These are phyloP conservation scores for Avahi laniger DNA, from an alignment of 2,797 vertebrate species.

Conservation along the genomic window DNA sequence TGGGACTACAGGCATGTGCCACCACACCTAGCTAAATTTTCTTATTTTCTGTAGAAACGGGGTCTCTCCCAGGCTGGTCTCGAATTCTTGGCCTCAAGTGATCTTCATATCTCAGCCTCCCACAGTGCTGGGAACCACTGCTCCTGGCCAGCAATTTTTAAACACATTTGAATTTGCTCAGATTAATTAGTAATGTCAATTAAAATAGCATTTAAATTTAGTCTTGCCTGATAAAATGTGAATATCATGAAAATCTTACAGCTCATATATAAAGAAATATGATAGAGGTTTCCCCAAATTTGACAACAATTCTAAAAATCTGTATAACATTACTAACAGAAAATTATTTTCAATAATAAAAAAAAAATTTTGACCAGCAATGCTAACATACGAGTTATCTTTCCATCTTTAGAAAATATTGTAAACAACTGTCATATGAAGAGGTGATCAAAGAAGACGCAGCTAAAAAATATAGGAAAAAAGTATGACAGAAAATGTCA, in stretches of 20 bases:
- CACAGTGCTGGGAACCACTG: not conserved
- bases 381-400: not conserved
- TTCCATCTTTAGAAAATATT: constrained; percentile 4
- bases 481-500: not conserved
- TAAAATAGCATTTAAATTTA: constrained; percentile 18
- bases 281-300: not conserved
- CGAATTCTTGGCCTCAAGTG: too few species aligned
- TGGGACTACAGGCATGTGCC: too few species aligned
- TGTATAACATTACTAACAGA: not conserved
- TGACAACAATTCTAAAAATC: not conserved
- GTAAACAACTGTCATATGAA: not conserved
- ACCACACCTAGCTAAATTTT: too few species aligned
- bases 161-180: constrained; percentile 19
- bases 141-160: not conserved
- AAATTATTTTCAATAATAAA: constrained; percentile 36
- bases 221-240: not conserved
- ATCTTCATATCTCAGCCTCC: too few species aligned
- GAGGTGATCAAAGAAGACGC: not conserved
- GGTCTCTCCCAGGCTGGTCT: too few species aligned
- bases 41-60: too few species aligned
- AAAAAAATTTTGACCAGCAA: constrained; percentile 3
- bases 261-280: not conserved
- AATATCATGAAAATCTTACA: not conserved
- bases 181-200: not conserved
- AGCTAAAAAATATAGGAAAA: not conserved